Base-by-base conservation (phyloP, 2,888 invertebrate species). In the Macroteleia sp. region DNA sequence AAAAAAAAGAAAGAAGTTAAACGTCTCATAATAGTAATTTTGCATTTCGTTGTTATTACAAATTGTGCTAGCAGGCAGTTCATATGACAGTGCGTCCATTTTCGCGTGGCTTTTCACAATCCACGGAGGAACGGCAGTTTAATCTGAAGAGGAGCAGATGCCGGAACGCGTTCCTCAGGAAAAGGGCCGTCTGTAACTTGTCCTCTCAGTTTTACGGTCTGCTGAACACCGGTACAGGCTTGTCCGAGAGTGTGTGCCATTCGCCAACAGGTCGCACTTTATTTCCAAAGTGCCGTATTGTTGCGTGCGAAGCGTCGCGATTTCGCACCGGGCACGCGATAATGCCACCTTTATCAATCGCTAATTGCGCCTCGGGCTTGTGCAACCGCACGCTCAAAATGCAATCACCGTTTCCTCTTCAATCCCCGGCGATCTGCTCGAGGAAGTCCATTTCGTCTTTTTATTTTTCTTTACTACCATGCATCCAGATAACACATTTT, bases 151-250 rank as follows among this genome's bases (percentile, higher is more conserved):
- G 36, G 39, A 48, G 70, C 85, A 85, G 81, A 81, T 82, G 71
- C 79, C 84, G 83, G 85, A 84, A 88, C 84, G 80, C 57, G 30
- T 78, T 81, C 71, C 76, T 79, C 74, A 79, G 84, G 64, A 59
- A 83, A 46, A 30, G 80, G 82, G 81, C 74, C 73, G 77, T 80
- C 81, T 81, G 77, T 79, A 82, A 81, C 77, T 80, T 77, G 81
- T 84, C 85, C 83, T 87, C 87, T 87, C 82, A 79, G 82, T 83
- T 86, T 89, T 82, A 88, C 82, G 89, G 86, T 89, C 88, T 84
- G 82, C 46, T 76, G 87, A 82, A 66, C 81, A 87, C 89, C 84
- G 16, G 32, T 34, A 36, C 28, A 12, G 22, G 17, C 41, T 28
- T 34, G 41, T 32, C 41, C 32, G 10, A 32, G 32, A 4, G 10